phyloP scores from a whole-genome alignment of 2,888 invertebrate genomes.

The Drepanosiphum platanoidis region DNA sequence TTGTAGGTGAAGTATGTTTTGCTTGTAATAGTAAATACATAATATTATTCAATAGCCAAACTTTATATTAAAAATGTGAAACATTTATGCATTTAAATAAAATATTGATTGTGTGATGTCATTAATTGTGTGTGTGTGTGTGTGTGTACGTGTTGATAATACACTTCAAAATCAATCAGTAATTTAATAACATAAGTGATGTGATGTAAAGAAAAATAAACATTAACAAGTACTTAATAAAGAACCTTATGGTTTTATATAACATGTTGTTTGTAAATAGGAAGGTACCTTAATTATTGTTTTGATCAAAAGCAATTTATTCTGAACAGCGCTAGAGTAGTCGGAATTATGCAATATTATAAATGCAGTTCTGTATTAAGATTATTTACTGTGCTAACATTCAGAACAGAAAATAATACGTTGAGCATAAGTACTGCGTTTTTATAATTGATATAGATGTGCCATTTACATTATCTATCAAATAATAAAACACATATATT shows the following conservation, averaged over 20 bases:
- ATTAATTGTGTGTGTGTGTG: not conserved
- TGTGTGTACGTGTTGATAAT: not conserved
- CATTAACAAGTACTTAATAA: constrained; percentile 24
- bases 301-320: too few relatives aligned
- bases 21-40: constrained; percentile 20
- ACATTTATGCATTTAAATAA: constrained; percentile 46
- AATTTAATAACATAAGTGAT: constrained; percentile 21
- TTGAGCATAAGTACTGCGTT: too few relatives aligned
- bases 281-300: too few relatives aligned
- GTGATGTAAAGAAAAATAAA: not conserved
- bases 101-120: constrained; percentile 13
- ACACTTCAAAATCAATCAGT: constrained; percentile 26
- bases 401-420: too few relatives aligned
- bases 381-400: too few relatives aligned
- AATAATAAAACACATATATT: too few relatives aligned
- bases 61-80: constrained; percentile 14
- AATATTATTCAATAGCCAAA: constrained; percentile 33
- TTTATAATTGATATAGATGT: too few relatives aligned
- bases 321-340: too few relatives aligned
- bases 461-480: too few relatives aligned
- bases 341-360: too few relatives aligned
- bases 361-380: too few relatives aligned
- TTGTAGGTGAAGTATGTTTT: constrained; percentile 20
- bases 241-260: constrained; percentile 19
- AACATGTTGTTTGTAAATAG: too few relatives aligned